Conservation (phyloP, 2,888 invertebrate genomes). For the Orchesella flavescens region DNA sequence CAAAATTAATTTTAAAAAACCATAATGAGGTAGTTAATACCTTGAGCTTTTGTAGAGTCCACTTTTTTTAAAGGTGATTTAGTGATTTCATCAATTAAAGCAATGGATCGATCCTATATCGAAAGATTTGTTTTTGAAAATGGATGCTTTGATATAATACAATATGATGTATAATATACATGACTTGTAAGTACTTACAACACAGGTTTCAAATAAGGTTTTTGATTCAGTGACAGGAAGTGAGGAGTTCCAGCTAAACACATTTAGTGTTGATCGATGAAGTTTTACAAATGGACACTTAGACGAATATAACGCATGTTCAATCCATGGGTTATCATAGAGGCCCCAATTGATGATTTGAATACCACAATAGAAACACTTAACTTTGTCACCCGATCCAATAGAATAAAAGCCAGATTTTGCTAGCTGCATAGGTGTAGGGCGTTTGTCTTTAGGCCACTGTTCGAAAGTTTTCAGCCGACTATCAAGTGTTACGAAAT, state of each 20-base stretch:
- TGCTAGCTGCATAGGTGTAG: background rate
- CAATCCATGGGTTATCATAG: slow-evolving; percentile 27
- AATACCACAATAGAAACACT: background rate
- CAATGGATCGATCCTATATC: background rate
- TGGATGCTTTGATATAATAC: background rate
- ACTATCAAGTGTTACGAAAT: background rate
- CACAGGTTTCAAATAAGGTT: background rate
- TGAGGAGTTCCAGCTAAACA: background rate
- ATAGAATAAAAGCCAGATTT: background rate
- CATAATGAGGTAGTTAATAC: background rate
- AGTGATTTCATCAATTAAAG: background rate
- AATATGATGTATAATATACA: too few relatives aligned
- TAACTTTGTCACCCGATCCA: background rate
- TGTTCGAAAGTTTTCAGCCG: background rate
- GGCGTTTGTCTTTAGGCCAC: background rate
- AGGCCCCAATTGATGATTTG: background rate
- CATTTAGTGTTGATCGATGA: background rate
- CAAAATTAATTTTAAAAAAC: background rate
- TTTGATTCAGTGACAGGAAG: background rate
- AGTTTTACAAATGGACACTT: slow-evolving; percentile 22
- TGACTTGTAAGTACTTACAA: too few relatives aligned
- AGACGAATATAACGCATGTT: background rate
- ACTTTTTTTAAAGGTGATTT: background rate
- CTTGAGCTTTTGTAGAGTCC: background rate
- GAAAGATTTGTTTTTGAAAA: background rate